These are phyloP conservation scores for Hiodon alosoides DNA, from an alignment of 2,113 vertebrate species.

Conservation along the genomic window DNA sequence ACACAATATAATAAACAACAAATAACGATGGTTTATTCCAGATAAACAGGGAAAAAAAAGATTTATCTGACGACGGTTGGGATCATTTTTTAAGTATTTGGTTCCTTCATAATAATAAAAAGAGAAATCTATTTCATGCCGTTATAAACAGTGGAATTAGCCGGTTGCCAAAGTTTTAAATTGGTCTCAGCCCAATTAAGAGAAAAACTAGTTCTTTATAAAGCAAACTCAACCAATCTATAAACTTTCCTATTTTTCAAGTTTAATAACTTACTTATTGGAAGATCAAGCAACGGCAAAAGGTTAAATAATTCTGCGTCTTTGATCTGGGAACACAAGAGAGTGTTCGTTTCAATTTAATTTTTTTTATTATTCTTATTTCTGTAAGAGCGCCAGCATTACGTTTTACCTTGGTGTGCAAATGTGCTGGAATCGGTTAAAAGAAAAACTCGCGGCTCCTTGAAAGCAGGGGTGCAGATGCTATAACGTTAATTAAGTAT, in stretches of 20 bases:
- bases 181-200: neutral
- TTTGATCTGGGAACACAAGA: slow-evolving; percentile 72
- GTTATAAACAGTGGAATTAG: no score
- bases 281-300: slow-evolving; percentile 75
- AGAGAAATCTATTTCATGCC: no score
- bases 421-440: slow-evolving; percentile 78
- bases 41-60: no score
- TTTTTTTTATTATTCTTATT: slow-evolving; percentile 67
- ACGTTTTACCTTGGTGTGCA: slow-evolving; percentile 77
- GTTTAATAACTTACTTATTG: slow-evolving; percentile 52
- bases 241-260: slow-evolving; percentile 46
- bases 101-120: no score
- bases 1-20: no score
- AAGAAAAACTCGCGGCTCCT: slow-evolving; percentile 68
- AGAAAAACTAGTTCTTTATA: slow-evolving; percentile 14
- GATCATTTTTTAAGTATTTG: no score
- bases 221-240: slow-evolving; percentile 54
- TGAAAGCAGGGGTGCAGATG: slow-evolving; percentile 76
- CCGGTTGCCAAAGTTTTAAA: neutral
- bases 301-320: slow-evolving; percentile 71
- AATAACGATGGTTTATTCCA: no score
- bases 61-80: no score
- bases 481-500: slow-evolving; percentile 80
- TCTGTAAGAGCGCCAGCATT: slow-evolving; percentile 73
- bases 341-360: slow-evolving; percentile 76